Evolutionary conservation across 2,888 invertebrate genomes (phyloP).

Genomic region (Trichogramma evanescens): DNA sequence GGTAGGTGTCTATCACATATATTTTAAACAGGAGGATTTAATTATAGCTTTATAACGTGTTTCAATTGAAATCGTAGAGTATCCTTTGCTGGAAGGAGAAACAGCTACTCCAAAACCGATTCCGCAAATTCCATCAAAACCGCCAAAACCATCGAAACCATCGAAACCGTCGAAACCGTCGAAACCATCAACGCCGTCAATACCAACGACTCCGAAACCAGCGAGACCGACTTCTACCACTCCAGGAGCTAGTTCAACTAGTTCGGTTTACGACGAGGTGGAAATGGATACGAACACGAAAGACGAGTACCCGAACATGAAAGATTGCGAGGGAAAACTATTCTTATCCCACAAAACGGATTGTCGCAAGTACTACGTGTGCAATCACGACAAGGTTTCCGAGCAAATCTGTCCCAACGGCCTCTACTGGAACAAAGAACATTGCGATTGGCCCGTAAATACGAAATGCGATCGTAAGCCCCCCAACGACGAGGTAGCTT

Average conservation of each 20-base stretch:
- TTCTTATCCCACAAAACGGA: conserved; percentile 60
- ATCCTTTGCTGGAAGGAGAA: not conserved
- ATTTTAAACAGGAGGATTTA: too few species aligned
- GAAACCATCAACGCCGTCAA: not conserved
- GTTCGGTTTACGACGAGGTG: conserved; percentile 6
- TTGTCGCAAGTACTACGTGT: conserved; percentile 74
- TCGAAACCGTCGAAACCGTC: not conserved
- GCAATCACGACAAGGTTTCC: conserved; percentile 65
- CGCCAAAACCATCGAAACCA: not conserved
- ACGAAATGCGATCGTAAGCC: conserved; percentile 51
- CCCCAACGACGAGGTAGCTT: not conserved
- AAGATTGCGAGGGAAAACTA: conserved; percentile 52
- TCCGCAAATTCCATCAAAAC: not conserved
- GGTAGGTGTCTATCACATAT: conserved; percentile 22
- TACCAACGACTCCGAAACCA: conserved; percentile 20
- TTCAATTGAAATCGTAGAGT: too few species aligned
- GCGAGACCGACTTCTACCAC: conserved; percentile 11
- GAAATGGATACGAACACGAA: not conserved
- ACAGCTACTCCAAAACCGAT: not conserved
- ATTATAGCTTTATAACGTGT: too few species aligned
- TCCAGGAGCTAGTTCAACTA: conserved; percentile 5
- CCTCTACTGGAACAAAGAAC: conserved; percentile 71
- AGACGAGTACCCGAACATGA: conserved; percentile 27
- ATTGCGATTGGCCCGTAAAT: conserved; percentile 76
- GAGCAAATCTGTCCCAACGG: conserved; percentile 68